phyloP scores from a whole-genome alignment of 2,797 vertebrate species.

The Carcharodon carcharias region DNA sequence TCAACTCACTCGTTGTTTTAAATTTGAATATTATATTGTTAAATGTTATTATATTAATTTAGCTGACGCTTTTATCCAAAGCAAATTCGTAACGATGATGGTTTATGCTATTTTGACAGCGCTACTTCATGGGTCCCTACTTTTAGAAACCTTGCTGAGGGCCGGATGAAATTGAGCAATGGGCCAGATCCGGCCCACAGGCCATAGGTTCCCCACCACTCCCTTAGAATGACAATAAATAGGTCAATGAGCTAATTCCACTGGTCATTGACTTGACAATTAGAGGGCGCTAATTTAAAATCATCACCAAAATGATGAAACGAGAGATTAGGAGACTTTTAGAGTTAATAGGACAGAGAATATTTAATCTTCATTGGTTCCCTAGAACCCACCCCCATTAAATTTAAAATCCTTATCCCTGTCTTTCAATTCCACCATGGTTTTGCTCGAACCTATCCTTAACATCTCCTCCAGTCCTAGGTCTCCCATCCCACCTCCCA shows the following conservation, averaged over 20 bases:
- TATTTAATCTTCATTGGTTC: background rate
- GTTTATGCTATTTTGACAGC: too few relatives aligned
- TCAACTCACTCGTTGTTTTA: too few relatives aligned
- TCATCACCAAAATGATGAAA: background rate
- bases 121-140: too few relatives aligned
- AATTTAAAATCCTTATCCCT: background rate
- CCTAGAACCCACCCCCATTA: background rate
- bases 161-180: too few relatives aligned
- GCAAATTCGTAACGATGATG: too few relatives aligned
- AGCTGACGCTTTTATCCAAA: too few relatives aligned
- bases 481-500: background rate
- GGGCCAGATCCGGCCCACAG: too few relatives aligned
- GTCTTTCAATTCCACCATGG: background rate
- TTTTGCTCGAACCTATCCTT: background rate
- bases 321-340: background rate
- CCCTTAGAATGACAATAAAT: background rate
- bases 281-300: background rate
- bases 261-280: background rate
- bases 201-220: too few relatives aligned
- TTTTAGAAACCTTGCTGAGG: too few relatives aligned
- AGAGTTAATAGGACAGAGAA: too few relatives aligned
- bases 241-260: background rate
- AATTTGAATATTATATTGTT: too few relatives aligned
- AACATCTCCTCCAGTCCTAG: background rate
- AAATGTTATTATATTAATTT: too few relatives aligned